Percentiles rank a stretch among this genome's conserved stretches.
Evolutionary conservation across 92 coral and sea anemone genomes (phyloP).

Genomic region (Palythoa grandiflora): DNA sequence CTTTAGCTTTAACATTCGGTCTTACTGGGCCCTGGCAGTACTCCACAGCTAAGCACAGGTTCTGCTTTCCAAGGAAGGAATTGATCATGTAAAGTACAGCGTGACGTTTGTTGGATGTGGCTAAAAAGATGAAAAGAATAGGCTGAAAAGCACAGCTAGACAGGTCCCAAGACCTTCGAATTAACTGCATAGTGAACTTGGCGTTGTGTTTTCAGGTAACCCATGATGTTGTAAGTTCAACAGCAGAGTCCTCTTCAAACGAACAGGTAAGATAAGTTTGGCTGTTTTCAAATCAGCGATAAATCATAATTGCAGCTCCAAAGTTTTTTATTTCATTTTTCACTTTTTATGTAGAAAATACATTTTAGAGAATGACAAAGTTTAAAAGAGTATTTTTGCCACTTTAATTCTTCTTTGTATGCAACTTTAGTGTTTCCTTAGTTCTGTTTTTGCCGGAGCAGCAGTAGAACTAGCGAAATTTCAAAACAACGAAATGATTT

Average conservation of each 20-base stretch:
- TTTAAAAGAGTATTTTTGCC: no score
- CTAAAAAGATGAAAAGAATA: neutral
- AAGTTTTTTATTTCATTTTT: no score
- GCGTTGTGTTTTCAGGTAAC: neutral
- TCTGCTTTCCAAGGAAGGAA: neutral
- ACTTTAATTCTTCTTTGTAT: no score
- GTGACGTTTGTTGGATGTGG: neutral
- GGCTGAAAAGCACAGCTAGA: neutral
- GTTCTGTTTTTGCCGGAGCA: no score
- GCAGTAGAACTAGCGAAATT: no score
- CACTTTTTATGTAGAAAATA: neutral
- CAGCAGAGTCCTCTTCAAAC: slow-evolving; percentile 26
- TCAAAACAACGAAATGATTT: no score
- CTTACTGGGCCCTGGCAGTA: no score
- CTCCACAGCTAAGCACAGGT: neutral
- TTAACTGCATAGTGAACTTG: neutral
- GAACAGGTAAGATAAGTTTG: neutral
- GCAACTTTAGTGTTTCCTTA: no score
- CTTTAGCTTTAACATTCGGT: no score
- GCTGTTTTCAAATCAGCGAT: neutral
- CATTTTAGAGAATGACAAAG: no score
- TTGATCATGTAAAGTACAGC: neutral
- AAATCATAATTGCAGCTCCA: neutral
- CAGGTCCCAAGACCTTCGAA: neutral
- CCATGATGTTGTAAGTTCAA: slow-evolving; percentile 21